Percentiles rank a stretch among this genome's conserved stretches.
Conservation (phyloP, 2,888 invertebrate genomes). For the Coleophora flavipennella region DNA sequence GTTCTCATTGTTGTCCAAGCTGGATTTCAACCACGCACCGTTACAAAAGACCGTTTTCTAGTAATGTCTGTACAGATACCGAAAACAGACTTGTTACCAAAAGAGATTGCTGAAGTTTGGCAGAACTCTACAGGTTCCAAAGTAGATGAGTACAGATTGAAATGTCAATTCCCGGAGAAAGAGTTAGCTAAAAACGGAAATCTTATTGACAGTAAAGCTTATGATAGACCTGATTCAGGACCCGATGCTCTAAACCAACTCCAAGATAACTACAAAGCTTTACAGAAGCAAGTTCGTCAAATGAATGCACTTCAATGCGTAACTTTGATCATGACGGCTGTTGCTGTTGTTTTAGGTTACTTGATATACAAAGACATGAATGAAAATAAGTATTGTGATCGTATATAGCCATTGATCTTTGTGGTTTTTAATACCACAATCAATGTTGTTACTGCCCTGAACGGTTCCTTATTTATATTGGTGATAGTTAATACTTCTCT, state of each 20-base stretch:
- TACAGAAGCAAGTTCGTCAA: slow-evolving; percentile 40
- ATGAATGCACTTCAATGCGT: slow-evolving; percentile 46
- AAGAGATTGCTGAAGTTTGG: slow-evolving; percentile 83
- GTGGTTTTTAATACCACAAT: slow-evolving; percentile 49
- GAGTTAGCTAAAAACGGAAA: slow-evolving; percentile 46
- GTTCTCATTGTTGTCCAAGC: slow-evolving; percentile 84
- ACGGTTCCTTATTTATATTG: slow-evolving; percentile 23
- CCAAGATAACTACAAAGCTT: slow-evolving; percentile 40
- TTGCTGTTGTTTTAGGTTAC: slow-evolving; percentile 42
- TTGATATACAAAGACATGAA: slow-evolving; percentile 40
- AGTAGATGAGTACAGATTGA: slow-evolving; percentile 81
- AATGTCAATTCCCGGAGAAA: slow-evolving; percentile 75
- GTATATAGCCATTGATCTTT: slow-evolving; percentile 45
- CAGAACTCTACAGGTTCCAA: slow-evolving; percentile 74
- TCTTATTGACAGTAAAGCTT: slow-evolving; percentile 25
- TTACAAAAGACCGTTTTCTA: slow-evolving; percentile 88
- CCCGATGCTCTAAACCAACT: slow-evolving; percentile 74
- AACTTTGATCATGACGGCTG: slow-evolving; percentile 36
- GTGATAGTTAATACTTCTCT: slow-evolving; percentile 29
- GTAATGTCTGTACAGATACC: slow-evolving; percentile 85
- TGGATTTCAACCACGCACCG: slow-evolving; percentile 77
- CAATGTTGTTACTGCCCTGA: slow-evolving; percentile 21
- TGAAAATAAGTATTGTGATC: slow-evolving; percentile 44
- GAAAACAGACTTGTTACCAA: slow-evolving; percentile 65
- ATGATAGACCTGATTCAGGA: slow-evolving; percentile 84